These are phyloP conservation scores for Tiliqua scincoides DNA, from an alignment of 2,113 vertebrate genomes.

Conservation along the genomic window DNA sequence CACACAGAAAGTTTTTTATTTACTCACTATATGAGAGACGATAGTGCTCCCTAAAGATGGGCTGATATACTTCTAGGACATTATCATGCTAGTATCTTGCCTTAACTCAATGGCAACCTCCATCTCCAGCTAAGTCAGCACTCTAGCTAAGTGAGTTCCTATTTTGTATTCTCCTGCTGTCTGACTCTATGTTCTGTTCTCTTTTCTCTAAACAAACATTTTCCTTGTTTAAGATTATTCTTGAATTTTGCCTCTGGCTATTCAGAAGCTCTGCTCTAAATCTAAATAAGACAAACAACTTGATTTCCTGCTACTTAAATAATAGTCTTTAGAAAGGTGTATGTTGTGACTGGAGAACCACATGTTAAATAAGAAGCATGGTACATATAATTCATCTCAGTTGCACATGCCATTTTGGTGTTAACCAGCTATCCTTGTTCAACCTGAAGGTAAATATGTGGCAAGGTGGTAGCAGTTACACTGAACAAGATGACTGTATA, in stretches of 20 bases:
- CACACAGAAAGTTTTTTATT: neutral
- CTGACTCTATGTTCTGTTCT: neutral
- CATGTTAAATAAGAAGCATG: neutral
- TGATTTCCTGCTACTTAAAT: neutral
- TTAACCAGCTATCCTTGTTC: neutral
- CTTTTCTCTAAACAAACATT: neutral
- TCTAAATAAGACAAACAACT: neutral
- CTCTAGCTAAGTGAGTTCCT: neutral
- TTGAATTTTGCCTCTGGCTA: neutral
- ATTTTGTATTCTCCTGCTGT: neutral
- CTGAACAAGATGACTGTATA: neutral
- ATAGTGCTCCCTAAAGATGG: neutral
- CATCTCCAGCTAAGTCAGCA: neutral
- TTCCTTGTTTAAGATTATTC: neutral
- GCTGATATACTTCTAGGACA: neutral
- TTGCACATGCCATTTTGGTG: neutral
- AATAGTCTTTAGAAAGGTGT: neutral
- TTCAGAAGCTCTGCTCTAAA: neutral
- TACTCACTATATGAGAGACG: neutral
- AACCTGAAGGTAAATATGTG: neutral
- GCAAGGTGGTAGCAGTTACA: neutral
- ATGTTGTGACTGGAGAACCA: neutral
- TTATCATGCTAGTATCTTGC: neutral
- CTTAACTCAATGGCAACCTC: neutral
- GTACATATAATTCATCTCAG: neutral